Conservation (phyloP, 2,113 vertebrate species). For the Motacilla alba region DNA sequence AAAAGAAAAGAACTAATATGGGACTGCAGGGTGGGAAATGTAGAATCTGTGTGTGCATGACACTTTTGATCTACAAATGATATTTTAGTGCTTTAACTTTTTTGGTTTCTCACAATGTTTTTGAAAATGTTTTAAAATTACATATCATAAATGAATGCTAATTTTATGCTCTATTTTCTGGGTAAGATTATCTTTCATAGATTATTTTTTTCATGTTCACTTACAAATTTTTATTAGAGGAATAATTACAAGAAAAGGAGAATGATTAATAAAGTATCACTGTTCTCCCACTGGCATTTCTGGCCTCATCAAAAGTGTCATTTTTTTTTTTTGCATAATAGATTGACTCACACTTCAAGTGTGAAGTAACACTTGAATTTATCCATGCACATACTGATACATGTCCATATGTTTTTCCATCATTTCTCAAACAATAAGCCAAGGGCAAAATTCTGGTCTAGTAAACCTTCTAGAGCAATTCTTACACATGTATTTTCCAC, state of each 20-base stretch:
- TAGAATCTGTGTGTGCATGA: not conserved
- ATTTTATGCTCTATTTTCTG: not conserved
- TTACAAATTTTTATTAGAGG: not conserved
- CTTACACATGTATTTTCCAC: not conserved
- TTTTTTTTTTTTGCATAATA: constrained; percentile 33
- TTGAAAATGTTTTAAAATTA: not conserved
- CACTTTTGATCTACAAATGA: not conserved
- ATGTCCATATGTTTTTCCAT: constrained; percentile 55
- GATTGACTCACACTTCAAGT: constrained; percentile 59
- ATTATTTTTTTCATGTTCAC: not conserved
- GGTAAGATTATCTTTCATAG: not conserved
- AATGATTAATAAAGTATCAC: constrained; percentile 31
- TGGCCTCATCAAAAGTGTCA: constrained; percentile 38
- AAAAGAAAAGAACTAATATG: not conserved
- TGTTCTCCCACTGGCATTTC: constrained; percentile 31
- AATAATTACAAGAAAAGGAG: not conserved
- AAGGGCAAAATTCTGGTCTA: not conserved
- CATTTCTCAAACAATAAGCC: constrained; percentile 40
- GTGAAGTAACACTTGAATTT: constrained; percentile 60
- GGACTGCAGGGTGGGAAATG: not conserved
- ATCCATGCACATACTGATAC: constrained; percentile 43
- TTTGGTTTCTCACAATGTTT: not conserved
- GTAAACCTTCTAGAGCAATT: not conserved
- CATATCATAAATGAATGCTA: not conserved
- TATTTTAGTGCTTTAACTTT: not conserved